phyloP scores from a whole-genome alignment of 2,113 vertebrate species.

The Candoia aspera region DNA sequence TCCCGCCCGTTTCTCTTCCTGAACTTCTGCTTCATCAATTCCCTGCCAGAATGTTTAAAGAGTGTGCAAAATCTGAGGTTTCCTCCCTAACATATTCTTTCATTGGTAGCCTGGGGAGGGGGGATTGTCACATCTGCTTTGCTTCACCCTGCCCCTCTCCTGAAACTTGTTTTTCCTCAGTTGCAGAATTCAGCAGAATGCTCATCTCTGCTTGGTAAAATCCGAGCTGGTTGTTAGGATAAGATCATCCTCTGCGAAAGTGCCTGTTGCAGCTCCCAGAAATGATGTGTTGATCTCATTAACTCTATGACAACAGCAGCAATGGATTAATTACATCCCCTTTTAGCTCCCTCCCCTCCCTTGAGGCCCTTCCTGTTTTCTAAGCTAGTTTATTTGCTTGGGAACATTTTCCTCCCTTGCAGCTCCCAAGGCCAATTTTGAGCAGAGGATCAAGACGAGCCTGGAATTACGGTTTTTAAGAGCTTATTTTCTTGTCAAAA shows the following conservation, averaged over 20 bases:
- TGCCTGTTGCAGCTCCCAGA: background rate
- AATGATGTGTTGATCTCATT: slow-evolving; percentile 2
- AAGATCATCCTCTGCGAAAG: background rate
- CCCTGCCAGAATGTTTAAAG: too few species aligned
- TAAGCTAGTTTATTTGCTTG: background rate
- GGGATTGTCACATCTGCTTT: background rate
- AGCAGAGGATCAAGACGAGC: background rate
- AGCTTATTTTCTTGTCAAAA: background rate
- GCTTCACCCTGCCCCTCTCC: background rate
- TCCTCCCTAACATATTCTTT: background rate
- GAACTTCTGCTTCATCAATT: background rate
- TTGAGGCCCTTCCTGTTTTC: background rate
- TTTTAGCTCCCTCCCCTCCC: background rate
- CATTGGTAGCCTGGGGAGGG: background rate
- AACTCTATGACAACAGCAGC: slow-evolving; percentile 7
- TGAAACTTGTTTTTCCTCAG: background rate
- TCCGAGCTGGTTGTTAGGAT: background rate
- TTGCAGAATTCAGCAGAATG: background rate
- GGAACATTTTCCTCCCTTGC: background rate
- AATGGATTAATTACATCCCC: background rate
- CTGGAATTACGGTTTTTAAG: background rate
- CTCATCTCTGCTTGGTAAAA: background rate
- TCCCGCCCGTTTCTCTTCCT: background rate
- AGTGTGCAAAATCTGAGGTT: background rate
- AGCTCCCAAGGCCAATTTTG: background rate